Evolutionary conservation across 2,888 invertebrate species (phyloP), one percentile per base, ranked within the genome.

Genomic region (Apamea epomidion): DNA sequence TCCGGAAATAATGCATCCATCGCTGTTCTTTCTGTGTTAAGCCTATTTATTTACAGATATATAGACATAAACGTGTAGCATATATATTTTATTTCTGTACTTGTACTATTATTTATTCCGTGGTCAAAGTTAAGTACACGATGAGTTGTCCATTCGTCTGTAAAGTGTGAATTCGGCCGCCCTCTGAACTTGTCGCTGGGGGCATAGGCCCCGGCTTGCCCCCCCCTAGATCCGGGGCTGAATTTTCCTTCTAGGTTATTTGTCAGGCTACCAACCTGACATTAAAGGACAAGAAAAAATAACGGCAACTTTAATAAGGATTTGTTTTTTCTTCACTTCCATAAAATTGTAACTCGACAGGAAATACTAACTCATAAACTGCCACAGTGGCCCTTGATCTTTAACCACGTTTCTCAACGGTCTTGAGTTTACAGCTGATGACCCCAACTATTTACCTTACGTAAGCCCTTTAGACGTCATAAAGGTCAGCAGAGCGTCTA

Each of bases 401-500:
- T 65, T 74, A n/a, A 51, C 32, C 68, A 62, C 21, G 45, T 6
- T 54, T 67, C 48, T n/a, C 42, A 86, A 86, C 83, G 77, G 80
- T 74, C 69, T 48, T 80, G 29, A 70, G 42, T 67, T 37, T 60
- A 80, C 74, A 77, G 75, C 72, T 77, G 71, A 86, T 58, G n/a
- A 75, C 77, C 74, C 78, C 67, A 60, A 64, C 80, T 79, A 87
- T 81, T 76, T 83, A 81, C 85, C 82, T 89, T 88, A 84, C 80
- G 82, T 89, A 84, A 89, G 82, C 62, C 71, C 76, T 85, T 78
- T 74, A 74, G 65, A 76, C 73, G 82, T 86, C 82, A 87, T 88
- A 92, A 93, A 93, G 93, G 93, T 92, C 92, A 92, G 81, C 87
- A 71, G 87, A 85, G 86, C 88, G 90, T 90, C 88, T 85, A 86